Conservation (phyloP, 1,140 invertebrate species). For the Paramacrobiotus metropolitanus region DNA sequence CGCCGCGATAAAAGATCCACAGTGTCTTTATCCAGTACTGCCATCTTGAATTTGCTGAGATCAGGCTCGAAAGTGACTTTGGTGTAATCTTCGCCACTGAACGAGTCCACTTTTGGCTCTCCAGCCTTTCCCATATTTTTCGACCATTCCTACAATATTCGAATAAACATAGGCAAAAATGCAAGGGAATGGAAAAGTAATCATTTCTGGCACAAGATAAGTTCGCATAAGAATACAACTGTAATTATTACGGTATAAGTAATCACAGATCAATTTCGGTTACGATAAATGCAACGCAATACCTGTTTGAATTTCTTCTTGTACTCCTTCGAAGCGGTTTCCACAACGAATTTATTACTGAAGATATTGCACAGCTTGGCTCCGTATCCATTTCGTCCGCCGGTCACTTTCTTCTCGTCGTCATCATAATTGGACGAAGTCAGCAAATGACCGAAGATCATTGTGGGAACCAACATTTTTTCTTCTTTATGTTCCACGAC, state of each 20-base stretch:
- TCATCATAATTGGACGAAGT: conserved; percentile 99
- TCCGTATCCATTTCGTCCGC: conserved; percentile 94
- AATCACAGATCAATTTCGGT: too few relatives aligned
- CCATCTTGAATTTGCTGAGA: conserved; percentile 88
- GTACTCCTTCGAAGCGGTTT: conserved; percentile 71
- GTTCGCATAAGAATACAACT: not conserved
- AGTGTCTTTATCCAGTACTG: conserved; percentile 70
- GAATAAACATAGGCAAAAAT: conserved; percentile 12
- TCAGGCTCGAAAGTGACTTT: conserved; percentile 88
- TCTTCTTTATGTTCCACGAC: conserved; percentile 91
- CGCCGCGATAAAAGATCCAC: conserved; percentile 73
- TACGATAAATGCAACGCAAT: not conserved
- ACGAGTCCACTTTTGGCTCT: conserved; percentile 45
- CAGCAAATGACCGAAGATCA: conserved; percentile 96
- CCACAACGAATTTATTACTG: conserved; percentile 81
- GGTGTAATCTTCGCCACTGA: conserved; percentile 41
- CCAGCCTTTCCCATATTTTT: conserved; percentile 85
- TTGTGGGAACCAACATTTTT: conserved; percentile 95
- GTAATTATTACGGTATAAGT: too few relatives aligned
- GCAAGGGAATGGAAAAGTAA: not conserved
- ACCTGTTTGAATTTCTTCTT: conserved; percentile 56
- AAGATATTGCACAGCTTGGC: conserved; percentile 99
- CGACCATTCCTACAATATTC: conserved; percentile 52
- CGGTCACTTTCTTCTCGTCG: conserved; percentile 70
- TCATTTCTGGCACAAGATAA: too few relatives aligned